phyloP scores from a whole-genome alignment of 1,140 invertebrate genomes.

The Dysdera silvatica region DNA sequence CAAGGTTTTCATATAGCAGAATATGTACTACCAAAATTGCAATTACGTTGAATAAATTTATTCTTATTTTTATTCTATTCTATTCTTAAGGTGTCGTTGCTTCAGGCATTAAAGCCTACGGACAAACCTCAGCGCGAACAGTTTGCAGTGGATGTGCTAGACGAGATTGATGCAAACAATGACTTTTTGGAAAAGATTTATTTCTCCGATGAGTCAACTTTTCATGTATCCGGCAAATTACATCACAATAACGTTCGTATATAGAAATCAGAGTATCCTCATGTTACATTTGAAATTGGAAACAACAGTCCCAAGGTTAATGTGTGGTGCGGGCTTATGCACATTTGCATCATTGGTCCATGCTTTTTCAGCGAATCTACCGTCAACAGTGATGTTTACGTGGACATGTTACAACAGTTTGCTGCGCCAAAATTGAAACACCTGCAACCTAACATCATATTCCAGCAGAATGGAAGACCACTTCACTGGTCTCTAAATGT shows the following conservation, averaged over 20 bases:
- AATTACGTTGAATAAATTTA: too few species aligned
- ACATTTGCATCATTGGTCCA: neutral
- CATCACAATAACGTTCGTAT: constrained; percentile 27
- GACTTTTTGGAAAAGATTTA: neutral
- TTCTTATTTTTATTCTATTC: too few species aligned
- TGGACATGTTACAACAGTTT: constrained; percentile 5
- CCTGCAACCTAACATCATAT: neutral
- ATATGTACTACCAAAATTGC: too few species aligned
- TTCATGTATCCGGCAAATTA: neutral
- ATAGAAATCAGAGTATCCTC: constrained; percentile 26
- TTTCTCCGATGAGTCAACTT: neutral
- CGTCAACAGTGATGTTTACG: neutral
- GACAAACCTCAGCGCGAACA: too few species aligned
- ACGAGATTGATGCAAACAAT: neutral
- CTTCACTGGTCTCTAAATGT: constrained; percentile 1
- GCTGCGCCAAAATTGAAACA: neutral
- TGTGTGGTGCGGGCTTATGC: neutral
- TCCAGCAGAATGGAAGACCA: constrained; percentile 20
- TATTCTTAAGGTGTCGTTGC: too few species aligned
- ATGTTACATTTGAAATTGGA: constrained; percentile 9
- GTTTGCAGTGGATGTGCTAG: too few species aligned
- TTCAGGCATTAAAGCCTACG: too few species aligned
- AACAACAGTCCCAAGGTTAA: neutral
- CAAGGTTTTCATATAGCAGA: too few species aligned
- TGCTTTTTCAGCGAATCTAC: neutral